These are phyloP conservation scores for Coremacera marginata DNA, from an alignment of 2,888 invertebrate species.

Conservation along the genomic window DNA sequence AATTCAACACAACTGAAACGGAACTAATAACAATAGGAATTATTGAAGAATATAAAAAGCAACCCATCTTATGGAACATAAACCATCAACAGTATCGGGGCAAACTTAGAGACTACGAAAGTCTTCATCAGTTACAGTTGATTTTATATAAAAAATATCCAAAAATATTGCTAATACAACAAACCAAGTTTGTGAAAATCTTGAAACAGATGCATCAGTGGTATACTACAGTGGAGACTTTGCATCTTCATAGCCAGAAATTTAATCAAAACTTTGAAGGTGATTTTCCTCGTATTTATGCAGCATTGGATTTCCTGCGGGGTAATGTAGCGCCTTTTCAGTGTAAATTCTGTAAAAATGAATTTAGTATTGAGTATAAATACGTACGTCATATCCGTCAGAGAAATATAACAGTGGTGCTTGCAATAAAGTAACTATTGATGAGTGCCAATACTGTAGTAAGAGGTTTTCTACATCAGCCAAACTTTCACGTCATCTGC, in stretches of 20 bases:
- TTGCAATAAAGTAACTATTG: not conserved
- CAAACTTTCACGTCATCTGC: slow-evolving; percentile 26
- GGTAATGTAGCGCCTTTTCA: slow-evolving; percentile 17
- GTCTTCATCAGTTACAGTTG: not conserved
- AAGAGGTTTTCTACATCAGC: slow-evolving; percentile 21
- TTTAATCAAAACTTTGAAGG: not conserved
- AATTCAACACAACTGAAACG: not conserved
- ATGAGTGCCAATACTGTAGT: slow-evolving; percentile 23
- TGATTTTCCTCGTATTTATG: not conserved
- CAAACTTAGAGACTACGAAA: not conserved
- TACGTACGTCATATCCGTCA: not conserved
- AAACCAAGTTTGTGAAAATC: not conserved
- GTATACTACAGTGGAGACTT: not conserved
- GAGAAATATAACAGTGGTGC: not conserved
- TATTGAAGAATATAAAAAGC: slow-evolving; percentile 15
- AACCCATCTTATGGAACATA: slow-evolving; percentile 21
- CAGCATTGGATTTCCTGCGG: slow-evolving; percentile 1
- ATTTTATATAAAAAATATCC: not conserved
- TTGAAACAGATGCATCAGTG: slow-evolving; percentile 8
- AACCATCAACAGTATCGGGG: slow-evolving; percentile 11
- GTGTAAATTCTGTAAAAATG: not conserved
- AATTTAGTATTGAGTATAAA: not conserved
- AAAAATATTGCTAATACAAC: not conserved
- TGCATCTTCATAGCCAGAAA: not conserved
- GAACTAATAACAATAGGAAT: not conserved